Evolutionary conservation across 2,113 vertebrate species (phyloP).

Genomic region (Heliornis fulica): DNA sequence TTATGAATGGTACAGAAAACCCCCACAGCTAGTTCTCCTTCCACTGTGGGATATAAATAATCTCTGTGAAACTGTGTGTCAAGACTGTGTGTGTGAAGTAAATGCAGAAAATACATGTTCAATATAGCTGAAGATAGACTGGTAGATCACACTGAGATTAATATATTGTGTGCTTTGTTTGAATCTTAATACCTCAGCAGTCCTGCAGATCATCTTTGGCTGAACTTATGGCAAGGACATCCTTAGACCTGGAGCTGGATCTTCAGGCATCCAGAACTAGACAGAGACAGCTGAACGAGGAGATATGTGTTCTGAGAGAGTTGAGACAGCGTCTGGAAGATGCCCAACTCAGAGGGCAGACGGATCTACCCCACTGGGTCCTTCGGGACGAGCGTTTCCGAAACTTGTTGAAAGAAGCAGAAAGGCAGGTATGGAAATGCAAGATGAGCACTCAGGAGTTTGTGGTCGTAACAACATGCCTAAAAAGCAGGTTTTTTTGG

Average conservation of each 20-base stretch:
- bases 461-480: not conserved
- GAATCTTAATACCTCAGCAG: constrained; percentile 71
- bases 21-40: not conserved
- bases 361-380: constrained; percentile 89
- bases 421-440: constrained; percentile 85
- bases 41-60: not conserved
- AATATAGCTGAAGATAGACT: not conserved
- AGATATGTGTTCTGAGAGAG: constrained; percentile 88
- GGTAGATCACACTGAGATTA: not conserved
- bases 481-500: not conserved
- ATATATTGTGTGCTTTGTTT: not conserved
- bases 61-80: not conserved
- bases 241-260: constrained; percentile 99
- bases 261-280: constrained; percentile 96
- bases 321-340: constrained; percentile 92
- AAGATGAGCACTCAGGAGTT: not conserved
- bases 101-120: not conserved
- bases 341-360: constrained; percentile 79
- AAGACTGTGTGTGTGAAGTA: not conserved
- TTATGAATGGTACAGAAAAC: not conserved
- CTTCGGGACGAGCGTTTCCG: constrained; percentile 91
- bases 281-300: constrained; percentile 93
- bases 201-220: constrained; percentile 90
- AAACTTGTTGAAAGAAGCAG: constrained; percentile 89
- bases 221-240: constrained; percentile 92